Evolutionary conservation across 92 coral and sea anemone genomes (phyloP), one percentile per base, ranked within the genome.

Genomic region (Zoanthus sansibaricus): DNA sequence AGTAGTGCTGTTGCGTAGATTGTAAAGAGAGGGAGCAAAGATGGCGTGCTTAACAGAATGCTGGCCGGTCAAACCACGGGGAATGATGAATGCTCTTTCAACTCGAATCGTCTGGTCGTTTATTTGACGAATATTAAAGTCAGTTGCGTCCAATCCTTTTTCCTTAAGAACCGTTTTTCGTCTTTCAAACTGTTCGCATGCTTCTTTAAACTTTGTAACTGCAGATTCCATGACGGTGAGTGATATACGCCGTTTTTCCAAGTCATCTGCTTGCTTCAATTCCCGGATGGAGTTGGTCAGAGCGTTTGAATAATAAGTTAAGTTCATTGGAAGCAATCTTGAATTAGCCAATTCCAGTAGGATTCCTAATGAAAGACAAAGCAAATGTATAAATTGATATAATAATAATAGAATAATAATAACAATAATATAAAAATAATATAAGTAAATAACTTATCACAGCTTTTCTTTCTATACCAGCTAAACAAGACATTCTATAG

Each of bases 51-150:
- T 80, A 12, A 80, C 75, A 25, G 85, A 80, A 9, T 1, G 59
- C 21, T 80, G 85, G 15, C 74, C 73, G 4, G 74, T 30, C 46
- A 80, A 25, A 20, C 85, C 85, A 16, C 85, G 85, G n/a, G 85
- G 85, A 47, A 32, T 21, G 73, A 80, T 80, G 46, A 80, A 80
- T 20, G 85, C 85, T 80, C 85, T 80, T 80, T 80, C 85, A 2
- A 80, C 44, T 46, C 58, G 85, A 80, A 47, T 80, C 5, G 85
- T 80, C 46, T 80, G 85, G 44, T 80, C 85, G 85, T 80, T 80
- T 32, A 80, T 6, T 66, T 66, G 73, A 11, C 85, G 85, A 17
- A 80, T n/a, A 64, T 18, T 14, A 18, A 80, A 44, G 5, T 80
- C 85, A 45, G 13, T 67, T 33, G 54, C 58, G 5, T 21, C 55